Evolutionary conservation across 2,888 invertebrate genomes (phyloP), one percentile per base, ranked within the genome.

Genomic region (Chrysodeixis includens): DNA sequence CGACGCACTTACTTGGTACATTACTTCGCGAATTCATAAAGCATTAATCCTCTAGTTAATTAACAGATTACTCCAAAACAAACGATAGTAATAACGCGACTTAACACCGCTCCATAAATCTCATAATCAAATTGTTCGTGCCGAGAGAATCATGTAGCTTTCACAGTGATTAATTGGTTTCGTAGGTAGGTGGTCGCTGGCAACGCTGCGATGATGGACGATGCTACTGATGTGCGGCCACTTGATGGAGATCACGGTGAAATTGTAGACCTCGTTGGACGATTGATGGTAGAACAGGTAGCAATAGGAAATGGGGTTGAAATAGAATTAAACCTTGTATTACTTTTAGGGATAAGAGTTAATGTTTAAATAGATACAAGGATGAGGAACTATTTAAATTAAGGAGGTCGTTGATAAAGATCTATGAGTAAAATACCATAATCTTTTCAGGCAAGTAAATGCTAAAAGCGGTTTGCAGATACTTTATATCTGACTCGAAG

Each of bases 151-250:
- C 71, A 76, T 71, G 76, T 56, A 52, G 77, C 79, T 79, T 79
- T 77, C 63, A 76, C 58, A 60, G 57, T 80, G 66, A 78, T 80
- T 80, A 77, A 77, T 79, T 74, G 77, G 56, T 69, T 40, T 40
- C 40, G 40, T 51, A 51, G 30, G 52, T 46, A 46, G 46, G 56
- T 54, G 56, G 44, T 62, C 56, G 62, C 66, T 65, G 56, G 65
- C 66, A 69, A 78, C 64, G 51, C 65, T 60, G 56, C 26, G 62
- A 66, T 68, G 66, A 68, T 53, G 62, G 66, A 63, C 71, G 66
- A 75, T 63, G 54, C 55, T 69, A 62, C 62, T 53, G 56, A 64
- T 69, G 63, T 63, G 73, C 40, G 14, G 40, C 14, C n/a, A 40
- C 40, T 71, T 62, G 63, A 64, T 52, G 54, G 56, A 62, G 67